Percentiles rank a stretch among this genome's conserved stretches.
These are phyloP conservation scores for Darevskia mixta DNA, from an alignment of 2,797 vertebrate genomes.

Conservation along the genomic window DNA sequence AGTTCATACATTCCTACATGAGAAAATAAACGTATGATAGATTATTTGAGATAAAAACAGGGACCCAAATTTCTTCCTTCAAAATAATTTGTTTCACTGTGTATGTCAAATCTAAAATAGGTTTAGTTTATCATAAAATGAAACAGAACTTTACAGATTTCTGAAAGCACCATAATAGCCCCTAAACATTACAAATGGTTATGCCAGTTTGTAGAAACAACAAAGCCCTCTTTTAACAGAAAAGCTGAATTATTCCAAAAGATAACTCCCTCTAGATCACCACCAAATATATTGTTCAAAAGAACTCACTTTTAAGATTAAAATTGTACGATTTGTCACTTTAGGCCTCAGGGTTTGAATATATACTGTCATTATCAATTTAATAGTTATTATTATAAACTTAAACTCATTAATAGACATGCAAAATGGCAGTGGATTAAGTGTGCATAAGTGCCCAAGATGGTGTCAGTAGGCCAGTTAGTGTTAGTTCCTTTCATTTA, in stretches of 20 bases:
- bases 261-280: neutral
- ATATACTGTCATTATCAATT: neutral
- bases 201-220: conserved; percentile 31
- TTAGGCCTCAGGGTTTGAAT: neutral
- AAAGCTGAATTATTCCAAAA: conserved; percentile 35
- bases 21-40: conserved; percentile 58
- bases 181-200: conserved; percentile 42
- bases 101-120: conserved; percentile 34
- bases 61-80: conserved; percentile 43
- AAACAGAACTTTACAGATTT: conserved; percentile 38
- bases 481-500: neutral
- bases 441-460: neutral
- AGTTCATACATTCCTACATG: conserved; percentile 43
- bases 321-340: neutral
- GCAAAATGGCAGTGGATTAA: neutral
- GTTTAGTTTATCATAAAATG: conserved; percentile 46
- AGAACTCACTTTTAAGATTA: neutral
- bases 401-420: neutral
- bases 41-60: conserved; percentile 61
- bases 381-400: neutral
- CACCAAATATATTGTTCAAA: conserved; percentile 15
- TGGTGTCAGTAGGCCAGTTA: neutral
- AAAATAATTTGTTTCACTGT: conserved; percentile 42
- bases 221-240: conserved; percentile 44
- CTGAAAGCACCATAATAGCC: conserved; percentile 19